phyloP scores from a whole-genome alignment of 2,888 invertebrate species.

The Anodontia alba region DNA sequence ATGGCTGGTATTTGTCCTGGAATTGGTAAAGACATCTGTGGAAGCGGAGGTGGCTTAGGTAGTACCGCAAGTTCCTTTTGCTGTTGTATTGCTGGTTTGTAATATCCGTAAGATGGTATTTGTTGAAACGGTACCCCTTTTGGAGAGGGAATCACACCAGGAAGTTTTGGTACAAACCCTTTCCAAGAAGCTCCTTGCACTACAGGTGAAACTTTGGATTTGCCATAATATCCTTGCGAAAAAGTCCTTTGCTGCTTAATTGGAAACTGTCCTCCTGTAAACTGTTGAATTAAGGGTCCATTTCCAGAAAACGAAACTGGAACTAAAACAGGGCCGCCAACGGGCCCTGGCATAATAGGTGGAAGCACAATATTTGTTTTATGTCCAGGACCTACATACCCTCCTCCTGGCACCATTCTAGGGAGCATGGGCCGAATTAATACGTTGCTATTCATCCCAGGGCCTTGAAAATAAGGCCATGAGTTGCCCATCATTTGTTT shows the following conservation, averaged over 20 bases:
- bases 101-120: background rate
- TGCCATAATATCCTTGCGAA: background rate
- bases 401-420: background rate
- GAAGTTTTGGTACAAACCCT: background rate
- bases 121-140: background rate
- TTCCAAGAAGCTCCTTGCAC: background rate
- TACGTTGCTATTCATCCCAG: background rate
- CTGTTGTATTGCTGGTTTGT: background rate
- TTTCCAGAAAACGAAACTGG: background rate
- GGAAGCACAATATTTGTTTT: too few relatives aligned
- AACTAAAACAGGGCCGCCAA: background rate
- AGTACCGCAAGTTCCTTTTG: too few relatives aligned
- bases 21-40: conserved; percentile 2
- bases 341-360: background rate
- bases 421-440: background rate
- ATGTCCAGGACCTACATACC: background rate
- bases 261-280: too few relatives aligned
- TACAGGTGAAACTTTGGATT: background rate
- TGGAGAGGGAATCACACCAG: background rate
- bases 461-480: background rate
- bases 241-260: background rate
- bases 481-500: background rate
- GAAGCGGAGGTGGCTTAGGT: background rate
- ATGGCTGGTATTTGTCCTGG: background rate
- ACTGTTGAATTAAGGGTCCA: background rate